Evolutionary conservation across 2,113 vertebrate genomes (phyloP).

Genomic region (Agapornis roseicollis): DNA sequence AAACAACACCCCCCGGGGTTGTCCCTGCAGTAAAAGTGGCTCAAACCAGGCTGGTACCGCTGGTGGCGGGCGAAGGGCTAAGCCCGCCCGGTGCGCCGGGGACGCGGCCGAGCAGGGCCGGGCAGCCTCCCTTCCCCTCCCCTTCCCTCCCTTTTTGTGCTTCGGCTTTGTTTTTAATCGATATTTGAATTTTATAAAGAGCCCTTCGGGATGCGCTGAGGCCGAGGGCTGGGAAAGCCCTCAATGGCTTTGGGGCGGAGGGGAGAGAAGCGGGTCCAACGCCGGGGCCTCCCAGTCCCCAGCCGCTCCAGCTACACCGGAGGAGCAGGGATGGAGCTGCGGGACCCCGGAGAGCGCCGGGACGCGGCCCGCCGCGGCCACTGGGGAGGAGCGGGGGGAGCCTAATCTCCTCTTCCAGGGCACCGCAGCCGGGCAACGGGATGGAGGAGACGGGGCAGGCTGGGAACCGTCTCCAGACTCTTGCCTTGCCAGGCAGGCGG

Average conservation of each 20-base stretch:
- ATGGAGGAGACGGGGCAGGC: background rate
- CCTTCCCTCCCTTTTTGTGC: accelerated
- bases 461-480: background rate
- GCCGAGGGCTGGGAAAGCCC: background rate
- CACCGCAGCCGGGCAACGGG: background rate
- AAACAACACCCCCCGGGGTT: background rate
- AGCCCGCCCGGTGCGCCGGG: background rate
- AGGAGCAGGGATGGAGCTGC: background rate
- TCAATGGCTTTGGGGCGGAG: background rate
- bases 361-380: background rate
- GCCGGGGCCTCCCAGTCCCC: background rate
- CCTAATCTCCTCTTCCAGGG: background rate
- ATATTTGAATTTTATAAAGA: background rate
- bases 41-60: background rate
- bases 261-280: background rate
- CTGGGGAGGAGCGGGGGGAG: background rate
- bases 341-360: background rate
- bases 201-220: background rate
- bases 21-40: background rate
- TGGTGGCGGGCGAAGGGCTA: background rate
- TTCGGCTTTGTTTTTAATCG: background rate
- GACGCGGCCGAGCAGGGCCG: background rate
- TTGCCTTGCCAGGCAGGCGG: background rate
- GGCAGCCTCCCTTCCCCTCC: background rate
- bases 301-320: background rate